These are phyloP conservation scores for Acestrorhynchus altus DNA, from an alignment of 2,797 vertebrate species.

Conservation along the genomic window DNA sequence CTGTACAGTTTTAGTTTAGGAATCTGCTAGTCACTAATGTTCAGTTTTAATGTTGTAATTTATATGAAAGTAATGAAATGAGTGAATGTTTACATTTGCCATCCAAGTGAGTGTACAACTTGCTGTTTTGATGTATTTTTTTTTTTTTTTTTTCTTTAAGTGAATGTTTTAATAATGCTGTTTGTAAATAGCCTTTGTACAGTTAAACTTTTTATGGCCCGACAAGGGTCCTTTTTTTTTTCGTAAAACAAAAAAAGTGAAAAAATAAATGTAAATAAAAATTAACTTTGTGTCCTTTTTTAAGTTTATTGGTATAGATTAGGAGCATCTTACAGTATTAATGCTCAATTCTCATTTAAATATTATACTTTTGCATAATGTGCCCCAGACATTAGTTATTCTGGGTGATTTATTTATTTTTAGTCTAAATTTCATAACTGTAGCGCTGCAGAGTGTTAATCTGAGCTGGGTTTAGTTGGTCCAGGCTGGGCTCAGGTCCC, in stretches of 20 bases:
- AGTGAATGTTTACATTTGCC: constrained; percentile 76
- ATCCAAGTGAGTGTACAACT: constrained; percentile 64
- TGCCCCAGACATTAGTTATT: no score
- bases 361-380: no score
- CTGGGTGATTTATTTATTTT: no score
- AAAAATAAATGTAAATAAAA: constrained; percentile 37
- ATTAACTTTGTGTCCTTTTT: not conserved
- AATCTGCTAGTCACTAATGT: constrained; percentile 52
- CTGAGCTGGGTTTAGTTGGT: not conserved
- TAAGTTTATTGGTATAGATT: not conserved
- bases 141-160: constrained; percentile 59
- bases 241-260: constrained; percentile 64
- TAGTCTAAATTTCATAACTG: not conserved
- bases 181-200: constrained; percentile 75
- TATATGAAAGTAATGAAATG: constrained; percentile 65
- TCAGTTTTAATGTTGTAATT: constrained; percentile 62
- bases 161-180: constrained; percentile 63
- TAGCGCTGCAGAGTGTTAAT: not conserved
- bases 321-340: no score
- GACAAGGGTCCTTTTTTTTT: constrained; percentile 71
- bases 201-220: constrained; percentile 75
- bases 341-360: no score
- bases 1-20: constrained; percentile 38
- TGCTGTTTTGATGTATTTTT: constrained; percentile 62
- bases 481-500: not conserved